A percentile compares a stretch with the other conserved stretches of the same genome.
These are phyloP conservation scores for Ptychadena robeensis DNA, from an alignment of 2,797 vertebrate genomes.

Conservation along the genomic window DNA sequence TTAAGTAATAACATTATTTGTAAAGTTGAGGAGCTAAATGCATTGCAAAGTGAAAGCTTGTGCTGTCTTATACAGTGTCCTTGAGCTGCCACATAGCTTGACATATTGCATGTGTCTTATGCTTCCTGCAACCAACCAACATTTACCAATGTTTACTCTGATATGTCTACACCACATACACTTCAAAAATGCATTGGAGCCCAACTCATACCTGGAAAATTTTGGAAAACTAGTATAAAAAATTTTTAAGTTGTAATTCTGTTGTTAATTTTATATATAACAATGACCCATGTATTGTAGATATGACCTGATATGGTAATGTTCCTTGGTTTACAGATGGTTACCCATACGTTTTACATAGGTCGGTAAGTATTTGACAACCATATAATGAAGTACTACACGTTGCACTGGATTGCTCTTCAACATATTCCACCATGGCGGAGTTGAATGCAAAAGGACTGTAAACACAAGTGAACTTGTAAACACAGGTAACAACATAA, in stretches of 20 bases:
- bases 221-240: neutral
- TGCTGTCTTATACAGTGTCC: slow-evolving; percentile 17
- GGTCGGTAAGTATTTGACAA: too few species aligned
- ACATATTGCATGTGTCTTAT: neutral
- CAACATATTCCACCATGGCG: too few species aligned
- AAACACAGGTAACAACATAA: too few species aligned
- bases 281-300: neutral
- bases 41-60: slow-evolving; percentile 5
- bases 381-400: too few species aligned
- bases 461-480: too few species aligned
- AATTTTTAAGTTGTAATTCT: neutral
- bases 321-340: too few species aligned
- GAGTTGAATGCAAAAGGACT: too few species aligned
- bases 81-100: slow-evolving; percentile 2
- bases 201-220: neutral
- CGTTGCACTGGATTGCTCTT: too few species aligned
- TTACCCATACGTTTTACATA: too few species aligned
- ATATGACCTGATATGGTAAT: neutral
- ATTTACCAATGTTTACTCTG: neutral
- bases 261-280: neutral
- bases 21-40: slow-evolving; percentile 2
- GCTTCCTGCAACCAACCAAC: neutral
- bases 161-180: neutral
- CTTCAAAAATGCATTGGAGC: neutral
- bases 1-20: slow-evolving; percentile 43